These are phyloP conservation scores for Penaeus chinensis DNA, from an alignment of 1,140 invertebrate genomes.

Conservation along the genomic window DNA sequence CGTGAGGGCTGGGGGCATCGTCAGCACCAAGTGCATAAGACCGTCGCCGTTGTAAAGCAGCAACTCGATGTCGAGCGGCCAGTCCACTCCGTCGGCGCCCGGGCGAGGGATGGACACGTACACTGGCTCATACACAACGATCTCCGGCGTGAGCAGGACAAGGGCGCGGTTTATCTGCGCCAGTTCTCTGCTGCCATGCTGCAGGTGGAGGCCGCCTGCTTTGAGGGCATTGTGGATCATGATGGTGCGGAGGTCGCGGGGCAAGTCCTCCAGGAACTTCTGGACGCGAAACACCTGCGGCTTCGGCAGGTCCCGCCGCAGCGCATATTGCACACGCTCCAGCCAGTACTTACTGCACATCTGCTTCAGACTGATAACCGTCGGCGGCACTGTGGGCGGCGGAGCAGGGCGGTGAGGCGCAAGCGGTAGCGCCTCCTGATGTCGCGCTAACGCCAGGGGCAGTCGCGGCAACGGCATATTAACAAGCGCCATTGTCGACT, in stretches of 20 bases:
- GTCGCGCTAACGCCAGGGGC: slow-evolving; percentile 54
- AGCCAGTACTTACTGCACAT: slow-evolving; percentile 63
- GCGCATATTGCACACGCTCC: slow-evolving; percentile 54
- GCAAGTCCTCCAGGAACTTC: slow-evolving; percentile 54
- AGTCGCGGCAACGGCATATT: slow-evolving; percentile 53
- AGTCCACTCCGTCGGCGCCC: slow-evolving; percentile 36
- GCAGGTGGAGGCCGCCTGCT: slow-evolving; percentile 58
- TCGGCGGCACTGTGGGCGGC: slow-evolving; percentile 38
- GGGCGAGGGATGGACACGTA: slow-evolving; percentile 57
- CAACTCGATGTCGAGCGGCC: slow-evolving; percentile 58
- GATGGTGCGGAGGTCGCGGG: slow-evolving; percentile 47
- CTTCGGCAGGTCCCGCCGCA: slow-evolving; percentile 60
- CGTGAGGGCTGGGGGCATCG: slow-evolving; percentile 49
- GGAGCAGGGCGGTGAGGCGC: slow-evolving; percentile 30
- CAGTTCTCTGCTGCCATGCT: slow-evolving; percentile 56
- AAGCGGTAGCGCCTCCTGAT: slow-evolving; percentile 56
- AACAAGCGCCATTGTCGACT: slow-evolving; percentile 30
- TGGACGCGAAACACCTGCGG: slow-evolving; percentile 57
- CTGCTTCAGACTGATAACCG: slow-evolving; percentile 50
- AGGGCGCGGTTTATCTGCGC: slow-evolving; percentile 58
- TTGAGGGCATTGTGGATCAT: slow-evolving; percentile 62
- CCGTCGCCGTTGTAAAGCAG: slow-evolving; percentile 58
- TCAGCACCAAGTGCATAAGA: slow-evolving; percentile 47
- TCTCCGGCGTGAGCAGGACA: slow-evolving; percentile 56
- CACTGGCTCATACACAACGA: slow-evolving; percentile 56